A percentile compares a stretch with the other conserved stretches of the same genome.
These are phyloP conservation scores for Ricordea florida DNA, from an alignment of 92 coral and sea anemone species.

Conservation along the genomic window DNA sequence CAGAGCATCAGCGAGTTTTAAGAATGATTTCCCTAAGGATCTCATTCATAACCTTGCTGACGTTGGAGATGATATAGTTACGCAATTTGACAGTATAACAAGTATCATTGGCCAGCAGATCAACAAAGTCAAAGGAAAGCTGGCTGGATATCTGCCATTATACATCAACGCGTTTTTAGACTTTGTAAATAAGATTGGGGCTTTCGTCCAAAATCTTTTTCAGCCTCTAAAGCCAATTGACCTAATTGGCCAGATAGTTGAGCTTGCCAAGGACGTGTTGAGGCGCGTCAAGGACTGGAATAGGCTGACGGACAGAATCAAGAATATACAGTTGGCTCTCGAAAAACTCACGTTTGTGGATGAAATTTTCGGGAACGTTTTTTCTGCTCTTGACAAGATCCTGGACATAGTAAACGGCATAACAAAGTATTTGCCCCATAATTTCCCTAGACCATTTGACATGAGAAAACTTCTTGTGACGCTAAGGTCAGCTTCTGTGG, in stretches of 20 bases:
- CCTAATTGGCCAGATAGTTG: constrained; percentile 70
- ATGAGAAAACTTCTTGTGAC: constrained; percentile 71
- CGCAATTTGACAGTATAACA: constrained; percentile 71
- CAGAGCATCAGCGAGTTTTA: constrained; percentile 91
- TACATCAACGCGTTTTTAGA: constrained; percentile 66
- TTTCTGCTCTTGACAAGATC: constrained; percentile 76
- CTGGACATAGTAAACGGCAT: constrained; percentile 70
- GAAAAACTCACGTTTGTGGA: constrained; percentile 77
- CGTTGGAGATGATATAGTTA: constrained; percentile 78
- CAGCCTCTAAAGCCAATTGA: constrained; percentile 78
- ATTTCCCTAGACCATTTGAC: constrained; percentile 68
- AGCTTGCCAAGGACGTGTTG: constrained; percentile 67
- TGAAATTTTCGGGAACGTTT: constrained; percentile 73
- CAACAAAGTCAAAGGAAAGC: constrained; percentile 64
- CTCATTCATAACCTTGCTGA: constrained; percentile 86
- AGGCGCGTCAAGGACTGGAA: constrained; percentile 75
- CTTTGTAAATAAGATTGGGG: constrained; percentile 69
- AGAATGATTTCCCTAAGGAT: constrained; percentile 97
- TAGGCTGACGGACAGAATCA: constrained; percentile 66
- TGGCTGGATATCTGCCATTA: constrained; percentile 69
- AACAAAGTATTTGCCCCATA: constrained; percentile 77
- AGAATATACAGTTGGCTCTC: constrained; percentile 66
- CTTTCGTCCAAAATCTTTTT: constrained; percentile 71
- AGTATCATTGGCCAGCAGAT: constrained; percentile 75
- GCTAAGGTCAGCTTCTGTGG: constrained; percentile 70